phyloP scores from a whole-genome alignment of 2,888 invertebrate species.

The Leptopterna dolabrata region DNA sequence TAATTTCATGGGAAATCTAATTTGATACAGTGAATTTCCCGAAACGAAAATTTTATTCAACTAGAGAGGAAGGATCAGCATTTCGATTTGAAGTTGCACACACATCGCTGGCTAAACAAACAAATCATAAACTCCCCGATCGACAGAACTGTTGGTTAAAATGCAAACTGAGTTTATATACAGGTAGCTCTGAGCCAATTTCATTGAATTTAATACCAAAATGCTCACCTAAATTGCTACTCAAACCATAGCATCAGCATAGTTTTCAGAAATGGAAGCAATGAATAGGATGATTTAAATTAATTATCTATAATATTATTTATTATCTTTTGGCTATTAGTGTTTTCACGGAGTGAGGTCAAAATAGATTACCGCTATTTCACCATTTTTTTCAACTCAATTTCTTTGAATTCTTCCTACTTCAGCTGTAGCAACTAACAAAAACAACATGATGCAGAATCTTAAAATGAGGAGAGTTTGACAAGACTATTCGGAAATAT shows the following conservation, averaged over 20 bases:
- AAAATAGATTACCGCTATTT: not conserved
- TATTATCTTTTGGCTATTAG: not conserved
- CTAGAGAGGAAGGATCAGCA: not conserved
- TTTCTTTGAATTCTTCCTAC: no score
- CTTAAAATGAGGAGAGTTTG: not conserved
- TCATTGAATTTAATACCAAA: not conserved
- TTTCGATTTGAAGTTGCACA: not conserved
- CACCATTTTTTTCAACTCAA: no score
- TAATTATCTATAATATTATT: not conserved
- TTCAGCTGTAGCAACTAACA: not conserved
- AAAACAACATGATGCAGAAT: not conserved
- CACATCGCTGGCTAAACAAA: not conserved
- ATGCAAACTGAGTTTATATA: not conserved
- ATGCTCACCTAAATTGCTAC: not conserved
- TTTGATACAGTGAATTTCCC: not conserved
- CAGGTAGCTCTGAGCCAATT: not conserved
- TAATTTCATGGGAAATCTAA: not conserved
- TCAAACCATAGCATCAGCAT: not conserved
- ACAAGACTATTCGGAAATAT: not conserved
- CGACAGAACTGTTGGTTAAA: not conserved
- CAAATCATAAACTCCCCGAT: not conserved
- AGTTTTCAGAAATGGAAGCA: constrained; percentile 3
- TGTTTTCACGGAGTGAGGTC: not conserved
- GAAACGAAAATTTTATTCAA: not conserved
- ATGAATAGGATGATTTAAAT: not conserved